Base-by-base conservation (phyloP, 2,888 invertebrate species). In the Fissipunctia ypsillon region DNA sequence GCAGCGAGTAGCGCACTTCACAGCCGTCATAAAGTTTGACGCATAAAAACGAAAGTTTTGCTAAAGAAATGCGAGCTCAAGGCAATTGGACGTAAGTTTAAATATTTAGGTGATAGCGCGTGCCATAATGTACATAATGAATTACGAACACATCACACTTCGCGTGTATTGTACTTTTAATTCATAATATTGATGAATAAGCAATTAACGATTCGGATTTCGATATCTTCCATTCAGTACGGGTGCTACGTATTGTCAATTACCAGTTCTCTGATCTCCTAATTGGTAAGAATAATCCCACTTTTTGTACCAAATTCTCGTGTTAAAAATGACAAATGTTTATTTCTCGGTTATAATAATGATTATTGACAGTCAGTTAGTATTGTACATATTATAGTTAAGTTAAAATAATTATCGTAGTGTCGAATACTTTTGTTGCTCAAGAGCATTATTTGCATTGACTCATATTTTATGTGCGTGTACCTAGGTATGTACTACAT, bases 101-200 rank as follows among this genome's bases (percentile, higher is more conserved):
- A 71, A 78, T 86, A 73, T 82, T 79, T 67, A 80, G 71, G 79
- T 82, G 70, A 80, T 78, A 57, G 61, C 69, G 61, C 60, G 88
- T 89, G 88, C 88, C 86, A 87, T 89, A 88, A 74, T 87, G 86
- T 88, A 88, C 73, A 85, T 85, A 87, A 86, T 83, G 84, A 86
- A 87, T 85, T 89, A 88, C 81, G 70, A 80, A 87, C 82, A 81
- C 90, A 91, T 91, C 90, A 91, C 90, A 89, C 79, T 83, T 73
- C 78, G 54, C 73, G 79, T 83, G 78, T 81, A 84, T 73, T 81
- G 75, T 81, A 88, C 74, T 83, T 76, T 61, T 78, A 76, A 83
- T 75, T 86, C 80, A 86, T 86, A 83, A 83, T 84, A 83, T 80
- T 86, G 74, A 74, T 81, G 52, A 78, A 61, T 77, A 67, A 67